Evolutionary conservation across 2,797 vertebrate species (phyloP).

Genomic region (Coranthus polyacanthus): DNA sequence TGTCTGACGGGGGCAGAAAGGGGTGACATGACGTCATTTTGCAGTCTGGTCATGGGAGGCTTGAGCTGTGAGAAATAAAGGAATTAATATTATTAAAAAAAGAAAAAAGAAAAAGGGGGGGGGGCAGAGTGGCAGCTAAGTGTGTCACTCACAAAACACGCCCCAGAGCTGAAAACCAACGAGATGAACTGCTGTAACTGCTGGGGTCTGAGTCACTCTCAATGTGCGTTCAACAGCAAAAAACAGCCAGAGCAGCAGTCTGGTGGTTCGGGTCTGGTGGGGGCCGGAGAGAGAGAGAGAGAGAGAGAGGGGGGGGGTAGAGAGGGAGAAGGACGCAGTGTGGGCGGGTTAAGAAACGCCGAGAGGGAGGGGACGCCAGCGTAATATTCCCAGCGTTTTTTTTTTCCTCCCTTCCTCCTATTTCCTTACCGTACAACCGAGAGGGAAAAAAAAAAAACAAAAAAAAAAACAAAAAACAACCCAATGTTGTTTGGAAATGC

Average conservation of each 20-base stretch:
- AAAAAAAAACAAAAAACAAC: no score
- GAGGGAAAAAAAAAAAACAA: slow-evolving; percentile 83
- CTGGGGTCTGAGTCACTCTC: slow-evolving; percentile 65
- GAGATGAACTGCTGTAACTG: slow-evolving; percentile 46
- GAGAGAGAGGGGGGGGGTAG: slow-evolving; percentile 78
- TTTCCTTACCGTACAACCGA: slow-evolving; percentile 45
- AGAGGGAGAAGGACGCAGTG: slow-evolving; percentile 88
- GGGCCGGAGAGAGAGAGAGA: slow-evolving; percentile 50
- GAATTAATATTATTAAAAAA: not conserved
- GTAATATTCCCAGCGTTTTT: slow-evolving; percentile 72
- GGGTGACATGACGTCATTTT: slow-evolving; percentile 85
- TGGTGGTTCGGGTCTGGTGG: slow-evolving; percentile 53
- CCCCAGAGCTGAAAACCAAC: slow-evolving; percentile 19
- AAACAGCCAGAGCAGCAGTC: slow-evolving; percentile 71
- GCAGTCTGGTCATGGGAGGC: slow-evolving; percentile 71
- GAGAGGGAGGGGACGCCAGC: slow-evolving; percentile 83
- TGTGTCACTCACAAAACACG: slow-evolving; percentile 9
- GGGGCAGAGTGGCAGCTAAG: not conserved
- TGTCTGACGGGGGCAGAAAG: slow-evolving; percentile 31
- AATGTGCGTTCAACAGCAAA: slow-evolving; percentile 59
- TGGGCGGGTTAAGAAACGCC: slow-evolving; percentile 85
- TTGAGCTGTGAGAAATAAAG: slow-evolving; percentile 3
- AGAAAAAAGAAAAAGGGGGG: no score
- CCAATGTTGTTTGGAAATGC: no score
- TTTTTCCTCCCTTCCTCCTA: slow-evolving; percentile 17